Base-by-base conservation (phyloP, 2,797 vertebrate genomes). In the Paramormyrops hopkinsi region DNA sequence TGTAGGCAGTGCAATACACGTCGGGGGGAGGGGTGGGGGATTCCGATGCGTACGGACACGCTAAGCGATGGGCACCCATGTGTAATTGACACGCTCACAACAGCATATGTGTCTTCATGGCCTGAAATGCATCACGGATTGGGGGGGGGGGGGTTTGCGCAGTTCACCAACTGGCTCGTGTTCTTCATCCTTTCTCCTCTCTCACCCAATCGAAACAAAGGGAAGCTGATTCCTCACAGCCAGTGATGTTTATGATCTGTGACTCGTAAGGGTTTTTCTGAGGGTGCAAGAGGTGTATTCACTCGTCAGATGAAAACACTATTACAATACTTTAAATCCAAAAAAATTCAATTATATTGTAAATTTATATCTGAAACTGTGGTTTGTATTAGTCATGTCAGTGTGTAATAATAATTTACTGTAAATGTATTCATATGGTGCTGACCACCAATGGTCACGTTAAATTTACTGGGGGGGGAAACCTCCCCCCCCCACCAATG, bases 1-100 rank as follows among this genome's bases (percentile, higher is more conserved):
- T 92, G 56, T 65, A 90, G 91, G 90, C 50, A 91, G 89, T 90
- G 91, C 92, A 94, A 93, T 92, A 93, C 93, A 93, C 90, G 90
- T 0, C 62, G 5, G 89, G 87, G 90, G 83, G 86, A 12, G 50
- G 50, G 50, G n/a, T n/a, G n/a, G 53, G 17, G 50, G 53, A 89
- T 91, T 90, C n/a, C 88, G 37, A 14, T 53, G 12, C 37, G 54
- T 22, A 62, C 2, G 88, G 90, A 91, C 90, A 86, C 90, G 91
- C 91, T 92, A 91, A 92, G 91, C 90, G 33, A 90, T 90, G 73
- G n/a, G 54, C 90, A 91, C 92, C 46, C 22, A 29, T 54, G 11
- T 86, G 84, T 11, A 53, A 22, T 19, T 22, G 84, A 86, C 46
- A 50, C 11, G 9, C n/a, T 50, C 41, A 3, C 19, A 19, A 6